phyloP scores from a whole-genome alignment of 2,888 invertebrate genomes.

The Acanthosepion esculentum region DNA sequence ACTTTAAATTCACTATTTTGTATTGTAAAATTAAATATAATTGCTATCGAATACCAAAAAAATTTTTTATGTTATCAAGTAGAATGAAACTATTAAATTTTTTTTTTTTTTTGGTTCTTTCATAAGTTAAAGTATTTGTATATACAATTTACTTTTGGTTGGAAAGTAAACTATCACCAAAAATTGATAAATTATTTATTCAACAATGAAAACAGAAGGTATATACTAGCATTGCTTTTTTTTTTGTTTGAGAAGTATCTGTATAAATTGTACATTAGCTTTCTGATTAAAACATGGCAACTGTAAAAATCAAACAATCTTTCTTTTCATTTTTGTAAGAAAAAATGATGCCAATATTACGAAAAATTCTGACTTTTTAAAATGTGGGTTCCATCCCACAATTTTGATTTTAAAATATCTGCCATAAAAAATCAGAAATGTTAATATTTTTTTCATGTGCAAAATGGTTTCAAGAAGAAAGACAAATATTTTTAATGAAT shows the following conservation, averaged over 20 bases:
- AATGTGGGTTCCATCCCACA: background rate
- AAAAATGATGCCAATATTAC: too few relatives aligned
- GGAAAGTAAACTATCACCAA: background rate
- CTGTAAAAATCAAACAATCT: too few relatives aligned
- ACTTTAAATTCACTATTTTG: background rate
- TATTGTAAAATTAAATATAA: background rate
- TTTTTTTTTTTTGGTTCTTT: background rate
- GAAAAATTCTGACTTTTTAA: background rate
- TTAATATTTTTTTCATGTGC: background rate
- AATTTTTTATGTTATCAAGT: background rate
- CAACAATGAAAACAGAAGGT: background rate
- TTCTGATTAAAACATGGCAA: background rate
- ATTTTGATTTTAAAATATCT: background rate
- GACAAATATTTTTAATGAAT: background rate
- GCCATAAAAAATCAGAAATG: background rate
- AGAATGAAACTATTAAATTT: background rate
- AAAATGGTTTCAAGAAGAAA: background rate
- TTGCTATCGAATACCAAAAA: background rate
- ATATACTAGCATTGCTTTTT: background rate
- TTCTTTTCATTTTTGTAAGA: too few relatives aligned
- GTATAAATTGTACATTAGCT: background rate
- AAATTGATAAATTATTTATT: too few relatives aligned
- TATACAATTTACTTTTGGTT: background rate
- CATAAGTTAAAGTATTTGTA: background rate
- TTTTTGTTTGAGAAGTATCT: background rate